Evolutionary conservation across 2,797 vertebrate genomes (phyloP), one percentile per base, ranked within the genome.

Genomic region (Myotis vivesi): DNA sequence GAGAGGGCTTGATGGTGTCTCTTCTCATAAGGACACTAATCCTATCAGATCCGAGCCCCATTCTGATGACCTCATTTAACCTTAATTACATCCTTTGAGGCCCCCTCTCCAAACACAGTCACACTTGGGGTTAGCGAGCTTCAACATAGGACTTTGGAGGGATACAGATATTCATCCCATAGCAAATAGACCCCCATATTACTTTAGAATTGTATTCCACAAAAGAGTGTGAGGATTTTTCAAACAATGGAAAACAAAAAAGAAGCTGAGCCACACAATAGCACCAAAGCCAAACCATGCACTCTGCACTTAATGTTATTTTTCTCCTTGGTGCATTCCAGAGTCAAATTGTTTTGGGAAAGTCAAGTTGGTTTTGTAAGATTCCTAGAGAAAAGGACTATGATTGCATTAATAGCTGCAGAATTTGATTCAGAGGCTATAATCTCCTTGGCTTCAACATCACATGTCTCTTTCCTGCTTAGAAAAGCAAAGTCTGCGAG

Each of bases 341-440:
- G 49, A 53, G 33, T 87, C 57, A 46, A 53, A 64, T 83, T 89
- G 71, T 25, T 69, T 93, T 72, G 77, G 38, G 30, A 17, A 87
- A 93, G 90, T 94, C 93, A 89, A 81, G 85, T 84, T 25, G 12
- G 44, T 89, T 97, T 96, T 93, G 33, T 94, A 89, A 57, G 15
- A 82, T 64, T 90, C 92, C 49, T 93, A 57, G 46, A 95, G 77
- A 79, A 66, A 93, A 97, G 89, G 41, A 13, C 36, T 53, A 13
- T 97, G 92, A 97, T 92, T 97, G 57, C 68, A 97, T 97, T 81
- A 36, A 72, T 81, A 95, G 38, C 53, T 95, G 64, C 72, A 86
- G 36, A 96, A 96, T 97, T 95, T 76, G 95, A 92, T 87, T 95
- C 49, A 44, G 94, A 96, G 17, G 13, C 84, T 81, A 20, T 79